phyloP scores from a whole-genome alignment of 1,140 invertebrate genomes.

The Yoshiicerus persimilis region DNA sequence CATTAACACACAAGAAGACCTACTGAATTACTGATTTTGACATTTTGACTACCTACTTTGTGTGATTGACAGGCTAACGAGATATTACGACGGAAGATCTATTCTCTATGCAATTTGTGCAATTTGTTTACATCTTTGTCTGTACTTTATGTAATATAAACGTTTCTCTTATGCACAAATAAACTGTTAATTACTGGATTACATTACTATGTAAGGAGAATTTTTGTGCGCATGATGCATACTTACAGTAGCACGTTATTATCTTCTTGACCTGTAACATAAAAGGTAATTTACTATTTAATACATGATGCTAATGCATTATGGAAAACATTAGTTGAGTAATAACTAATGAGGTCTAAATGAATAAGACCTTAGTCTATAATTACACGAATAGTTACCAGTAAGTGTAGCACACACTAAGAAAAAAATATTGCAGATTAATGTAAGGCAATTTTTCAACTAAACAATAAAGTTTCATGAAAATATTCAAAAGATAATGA shows the following conservation, averaged over 20 bases:
- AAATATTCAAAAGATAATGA: too few relatives aligned
- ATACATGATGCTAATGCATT: too few relatives aligned
- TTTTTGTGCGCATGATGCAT: not conserved
- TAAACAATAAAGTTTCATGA: not conserved
- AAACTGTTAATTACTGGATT: not conserved
- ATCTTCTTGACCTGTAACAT: too few relatives aligned
- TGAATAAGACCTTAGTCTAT: too few relatives aligned
- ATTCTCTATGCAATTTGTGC: not conserved
- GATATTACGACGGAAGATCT: not conserved
- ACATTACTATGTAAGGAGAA: not conserved
- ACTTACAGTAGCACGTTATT: not conserved
- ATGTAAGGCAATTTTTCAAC: not conserved
- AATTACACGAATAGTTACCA: too few relatives aligned
- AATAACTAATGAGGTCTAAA: too few relatives aligned
- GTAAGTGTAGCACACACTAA: not conserved
- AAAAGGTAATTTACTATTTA: too few relatives aligned
- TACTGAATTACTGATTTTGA: not conserved
- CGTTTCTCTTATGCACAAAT: not conserved
- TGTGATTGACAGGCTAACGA: not conserved
- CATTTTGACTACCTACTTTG: not conserved
- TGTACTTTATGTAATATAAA: too few relatives aligned
- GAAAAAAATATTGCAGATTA: not conserved
- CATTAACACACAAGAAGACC: not conserved
- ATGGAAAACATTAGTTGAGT: too few relatives aligned
- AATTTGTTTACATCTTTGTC: too few relatives aligned